A percentile compares a stretch with the other conserved stretches of the same genome.
Conservation (phyloP, 2,797 vertebrate species). For the Xenentodon cancila region DNA sequence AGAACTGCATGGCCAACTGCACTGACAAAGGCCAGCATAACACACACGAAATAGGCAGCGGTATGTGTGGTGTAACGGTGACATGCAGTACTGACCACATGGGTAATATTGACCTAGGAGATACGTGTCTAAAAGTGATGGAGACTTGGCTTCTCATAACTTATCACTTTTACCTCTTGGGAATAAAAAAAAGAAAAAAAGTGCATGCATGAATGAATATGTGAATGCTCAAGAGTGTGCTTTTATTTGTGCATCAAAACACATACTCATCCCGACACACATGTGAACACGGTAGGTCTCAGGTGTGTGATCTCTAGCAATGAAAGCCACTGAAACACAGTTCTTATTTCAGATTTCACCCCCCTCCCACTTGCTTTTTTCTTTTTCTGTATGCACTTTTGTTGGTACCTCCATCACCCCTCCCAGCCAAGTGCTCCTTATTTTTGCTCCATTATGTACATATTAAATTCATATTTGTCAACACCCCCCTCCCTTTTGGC, state of each 20-base stretch:
- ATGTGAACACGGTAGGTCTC: slow-evolving; percentile 61
- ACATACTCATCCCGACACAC: slow-evolving; percentile 27
- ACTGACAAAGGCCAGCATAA: slow-evolving; percentile 39
- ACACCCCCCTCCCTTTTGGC: slow-evolving; percentile 19
- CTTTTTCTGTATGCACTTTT: no score
- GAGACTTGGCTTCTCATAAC: slow-evolving; percentile 45
- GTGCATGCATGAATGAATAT: slow-evolving; percentile 8
- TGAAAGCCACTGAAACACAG: slow-evolving; percentile 64
- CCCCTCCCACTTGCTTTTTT: not conserved
- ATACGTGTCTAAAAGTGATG: slow-evolving; percentile 53
- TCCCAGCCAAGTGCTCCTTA: slow-evolving; percentile 1
- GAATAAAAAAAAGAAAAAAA: slow-evolving; percentile 20
- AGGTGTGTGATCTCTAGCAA: slow-evolving; percentile 77
- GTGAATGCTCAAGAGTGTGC: slow-evolving; percentile 14
- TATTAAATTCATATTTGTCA: slow-evolving; percentile 4
- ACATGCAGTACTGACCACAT: slow-evolving; percentile 50
- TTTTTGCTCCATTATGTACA: not conserved
- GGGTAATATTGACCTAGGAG: slow-evolving; percentile 44
- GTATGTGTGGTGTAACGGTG: slow-evolving; percentile 30
- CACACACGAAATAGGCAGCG: slow-evolving; percentile 47
- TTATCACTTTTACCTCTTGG: slow-evolving; percentile 30
- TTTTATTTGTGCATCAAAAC: slow-evolving; percentile 33
- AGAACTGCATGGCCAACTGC: slow-evolving; percentile 47
- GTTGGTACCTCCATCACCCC: not conserved
- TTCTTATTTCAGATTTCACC: slow-evolving; percentile 38